Conservation (phyloP, 2,888 invertebrate genomes). For the Coelogynopora nodosa region DNA sequence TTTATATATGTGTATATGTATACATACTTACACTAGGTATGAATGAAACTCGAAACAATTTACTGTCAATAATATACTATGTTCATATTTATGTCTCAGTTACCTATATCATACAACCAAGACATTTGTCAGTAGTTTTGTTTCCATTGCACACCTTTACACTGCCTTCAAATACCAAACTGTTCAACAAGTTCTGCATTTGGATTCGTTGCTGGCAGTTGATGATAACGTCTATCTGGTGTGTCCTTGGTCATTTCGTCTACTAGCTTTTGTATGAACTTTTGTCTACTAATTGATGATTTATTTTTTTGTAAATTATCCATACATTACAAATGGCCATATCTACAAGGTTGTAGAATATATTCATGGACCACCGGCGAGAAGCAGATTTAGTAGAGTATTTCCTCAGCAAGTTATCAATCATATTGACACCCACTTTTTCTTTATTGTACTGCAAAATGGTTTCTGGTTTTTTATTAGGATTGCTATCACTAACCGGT, state of each 20-base stretch:
- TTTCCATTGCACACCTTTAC: background rate
- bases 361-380: slow-evolving; percentile 7
- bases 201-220: background rate
- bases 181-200: background rate
- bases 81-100: background rate
- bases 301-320: background rate
- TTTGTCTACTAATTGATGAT: background rate
- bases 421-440: background rate
- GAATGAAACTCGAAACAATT: background rate
- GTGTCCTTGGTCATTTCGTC: background rate
- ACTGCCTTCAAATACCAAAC: background rate
- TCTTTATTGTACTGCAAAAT: background rate
- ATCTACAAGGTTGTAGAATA: background rate
- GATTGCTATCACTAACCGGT: background rate
- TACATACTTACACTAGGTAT: too few species aligned
- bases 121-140: background rate
- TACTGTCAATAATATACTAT: background rate
- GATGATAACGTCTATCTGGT: background rate
- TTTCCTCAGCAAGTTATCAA: background rate
- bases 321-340: background rate
- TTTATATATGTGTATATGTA: too few species aligned
- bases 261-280: background rate
- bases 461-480: slow-evolving; percentile 5
- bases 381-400: slow-evolving; percentile 12
- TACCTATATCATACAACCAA: background rate